phyloP scores from a whole-genome alignment of 2,797 vertebrate species.

The Dryobates pubescens region DNA sequence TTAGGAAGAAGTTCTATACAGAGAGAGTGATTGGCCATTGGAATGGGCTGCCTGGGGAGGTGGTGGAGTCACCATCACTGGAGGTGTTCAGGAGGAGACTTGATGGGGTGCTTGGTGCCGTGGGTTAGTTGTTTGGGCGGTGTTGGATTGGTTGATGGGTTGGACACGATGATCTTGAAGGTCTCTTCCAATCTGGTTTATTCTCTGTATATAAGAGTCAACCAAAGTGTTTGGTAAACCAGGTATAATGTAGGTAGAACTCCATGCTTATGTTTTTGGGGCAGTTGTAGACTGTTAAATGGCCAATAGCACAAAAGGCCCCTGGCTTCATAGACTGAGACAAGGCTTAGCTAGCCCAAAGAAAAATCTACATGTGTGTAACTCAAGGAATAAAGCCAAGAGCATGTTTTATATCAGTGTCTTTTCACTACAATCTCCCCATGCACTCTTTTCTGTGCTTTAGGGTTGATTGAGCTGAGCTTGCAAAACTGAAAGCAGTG shows the following conservation, averaged over 20 bases:
- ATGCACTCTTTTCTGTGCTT: background rate
- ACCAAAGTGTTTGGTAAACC: background rate
- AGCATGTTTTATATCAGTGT: background rate
- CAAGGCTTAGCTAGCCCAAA: background rate
- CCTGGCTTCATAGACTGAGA: background rate
- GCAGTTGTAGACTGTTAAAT: background rate
- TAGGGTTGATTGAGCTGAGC: background rate
- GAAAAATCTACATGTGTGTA: background rate
- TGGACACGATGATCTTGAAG: too few relatives aligned
- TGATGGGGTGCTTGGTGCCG: too few relatives aligned
- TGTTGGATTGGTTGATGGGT: too few relatives aligned
- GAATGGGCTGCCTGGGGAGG: too few relatives aligned
- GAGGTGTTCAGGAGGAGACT: too few relatives aligned
- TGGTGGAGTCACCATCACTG: too few relatives aligned
- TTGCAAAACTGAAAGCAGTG: background rate
- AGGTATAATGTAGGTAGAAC: background rate
- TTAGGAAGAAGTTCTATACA: too few relatives aligned
- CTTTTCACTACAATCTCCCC: background rate
- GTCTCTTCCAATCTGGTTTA: too few relatives aligned
- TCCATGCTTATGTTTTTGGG: background rate
- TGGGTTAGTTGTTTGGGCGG: too few relatives aligned
- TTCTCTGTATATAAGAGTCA: too few relatives aligned
- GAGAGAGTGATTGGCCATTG: too few relatives aligned
- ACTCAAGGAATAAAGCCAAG: background rate
- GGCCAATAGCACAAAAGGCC: background rate